These are phyloP conservation scores for Rafetus swinhoei DNA, from an alignment of 2,113 vertebrate genomes.

Conservation along the genomic window DNA sequence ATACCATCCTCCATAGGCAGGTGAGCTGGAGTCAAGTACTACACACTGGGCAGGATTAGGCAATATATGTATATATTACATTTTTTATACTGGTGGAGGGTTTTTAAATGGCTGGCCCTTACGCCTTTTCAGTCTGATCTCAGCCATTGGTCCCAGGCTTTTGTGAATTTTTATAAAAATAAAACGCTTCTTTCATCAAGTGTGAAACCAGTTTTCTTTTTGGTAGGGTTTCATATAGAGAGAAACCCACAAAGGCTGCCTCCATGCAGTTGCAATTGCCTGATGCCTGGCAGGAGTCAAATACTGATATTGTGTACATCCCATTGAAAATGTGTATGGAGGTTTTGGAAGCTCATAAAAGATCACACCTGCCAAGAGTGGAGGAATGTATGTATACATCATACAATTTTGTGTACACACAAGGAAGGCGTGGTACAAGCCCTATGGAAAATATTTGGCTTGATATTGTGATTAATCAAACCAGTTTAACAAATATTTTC, in stretches of 20 bases:
- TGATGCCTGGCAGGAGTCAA: neutral
- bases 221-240: neutral
- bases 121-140: neutral
- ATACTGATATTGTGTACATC: neutral
- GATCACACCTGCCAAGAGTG: neutral
- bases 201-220: neutral
- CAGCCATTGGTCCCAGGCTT: neutral
- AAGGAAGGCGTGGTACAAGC: neutral
- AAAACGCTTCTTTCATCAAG: neutral
- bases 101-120: neutral
- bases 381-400: neutral
- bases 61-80: neutral
- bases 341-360: neutral
- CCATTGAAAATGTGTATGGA: neutral
- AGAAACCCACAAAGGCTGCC: neutral
- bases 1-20: neutral
- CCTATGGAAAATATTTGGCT: neutral
- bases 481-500: neutral
- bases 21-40: neutral
- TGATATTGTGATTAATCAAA: neutral
- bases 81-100: fast-evolving
- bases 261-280: neutral
- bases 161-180: neutral
- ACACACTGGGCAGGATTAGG: neutral
- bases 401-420: neutral